A percentile compares a stretch with the other conserved stretches of the same genome.
Evolutionary conservation across 1,140 invertebrate species (phyloP).

Genomic region (Apis dorsata): DNA sequence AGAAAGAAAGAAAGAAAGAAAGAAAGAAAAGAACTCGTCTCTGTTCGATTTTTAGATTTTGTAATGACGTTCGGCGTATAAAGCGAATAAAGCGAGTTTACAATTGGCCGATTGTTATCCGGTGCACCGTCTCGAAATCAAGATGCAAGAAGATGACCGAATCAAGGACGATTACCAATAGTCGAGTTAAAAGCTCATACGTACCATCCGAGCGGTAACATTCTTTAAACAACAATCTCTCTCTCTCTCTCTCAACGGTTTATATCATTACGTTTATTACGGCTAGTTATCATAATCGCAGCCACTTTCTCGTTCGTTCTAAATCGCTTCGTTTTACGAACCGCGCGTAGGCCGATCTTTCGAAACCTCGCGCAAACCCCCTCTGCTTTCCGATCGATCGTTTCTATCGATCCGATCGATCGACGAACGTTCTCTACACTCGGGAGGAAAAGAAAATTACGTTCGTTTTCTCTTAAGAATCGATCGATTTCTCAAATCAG

Average conservation of each 20-base stretch:
- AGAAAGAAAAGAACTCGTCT: too few species aligned
- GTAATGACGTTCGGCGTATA: too few species aligned
- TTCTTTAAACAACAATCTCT: conserved; percentile 42
- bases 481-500: too few species aligned
- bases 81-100: not conserved
- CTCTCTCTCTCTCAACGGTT: conserved; percentile 17
- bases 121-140: not conserved
- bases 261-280: conserved; percentile 52
- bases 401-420: too few species aligned
- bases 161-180: not conserved
- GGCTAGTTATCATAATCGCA: conserved; percentile 53
- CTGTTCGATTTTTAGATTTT: too few species aligned
- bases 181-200: conserved; percentile 14
- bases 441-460: too few species aligned
- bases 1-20: too few species aligned
- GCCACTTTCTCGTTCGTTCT: conserved; percentile 47
- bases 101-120: not conserved
- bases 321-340: conserved; percentile 6
- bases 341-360: conserved; percentile 35
- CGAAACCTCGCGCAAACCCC: conserved; percentile 27
- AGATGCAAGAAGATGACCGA: conserved; percentile 5
- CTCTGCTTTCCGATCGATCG: conserved; percentile 14
- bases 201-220: conserved; percentile 1
- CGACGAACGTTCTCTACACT: too few species aligned
- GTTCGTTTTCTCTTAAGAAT: too few species aligned